Base-by-base conservation (phyloP, 2,113 vertebrate genomes). In the Zonotrichia leucophrys region DNA sequence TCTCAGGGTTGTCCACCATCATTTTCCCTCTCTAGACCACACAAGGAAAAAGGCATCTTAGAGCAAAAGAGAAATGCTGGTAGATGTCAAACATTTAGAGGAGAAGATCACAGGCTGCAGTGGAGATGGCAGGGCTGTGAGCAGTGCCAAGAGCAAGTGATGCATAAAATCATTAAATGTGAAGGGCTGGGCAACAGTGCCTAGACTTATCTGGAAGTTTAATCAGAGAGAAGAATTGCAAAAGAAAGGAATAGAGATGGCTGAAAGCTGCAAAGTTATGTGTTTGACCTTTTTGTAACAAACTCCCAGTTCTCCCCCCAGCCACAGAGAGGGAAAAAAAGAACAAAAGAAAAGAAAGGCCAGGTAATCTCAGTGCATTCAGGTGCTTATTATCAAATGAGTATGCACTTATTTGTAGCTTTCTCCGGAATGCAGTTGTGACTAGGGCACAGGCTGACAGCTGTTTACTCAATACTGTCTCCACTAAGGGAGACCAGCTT, bases 151-250 rank as follows among this genome's bases (percentile, higher is more conserved):
- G 78, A 83, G 90, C 87, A 97, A 97, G 88, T 94, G 92, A 97
- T 97, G 89, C 92, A 87, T 96, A 96, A 97, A 97, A 96, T 96
- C 95, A 97, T 97, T 97, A 91, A 95, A 94, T 84, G 96, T 96
- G 96, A 98, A 97, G 95, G 95, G 92, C 96, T 83, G 52, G 90
- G 90, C 90, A 95, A 95, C 88, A 72, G 90, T 97, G 95, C 90
- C 94, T 92, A 96, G 93, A 97, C 92, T 96, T 94, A 96, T 96
- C 91, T 94, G 94, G 95, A 96, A 93, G 77, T 97, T 96, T 96
- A 98, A 97, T 97, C 95, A 97, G 92, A 97, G 96, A 98, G 97
- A 98, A 97, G 96, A 97, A 97, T 95, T 97, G 91, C 95, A 84
- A 92, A 94, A 95, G 95, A 97, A 97, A 97, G 95, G 95, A 95